A percentile compares a stretch with the other conserved stretches of the same genome.
Conservation (phyloP, 2,113 vertebrate genomes). For the Chascanopsetta lugubris region DNA sequence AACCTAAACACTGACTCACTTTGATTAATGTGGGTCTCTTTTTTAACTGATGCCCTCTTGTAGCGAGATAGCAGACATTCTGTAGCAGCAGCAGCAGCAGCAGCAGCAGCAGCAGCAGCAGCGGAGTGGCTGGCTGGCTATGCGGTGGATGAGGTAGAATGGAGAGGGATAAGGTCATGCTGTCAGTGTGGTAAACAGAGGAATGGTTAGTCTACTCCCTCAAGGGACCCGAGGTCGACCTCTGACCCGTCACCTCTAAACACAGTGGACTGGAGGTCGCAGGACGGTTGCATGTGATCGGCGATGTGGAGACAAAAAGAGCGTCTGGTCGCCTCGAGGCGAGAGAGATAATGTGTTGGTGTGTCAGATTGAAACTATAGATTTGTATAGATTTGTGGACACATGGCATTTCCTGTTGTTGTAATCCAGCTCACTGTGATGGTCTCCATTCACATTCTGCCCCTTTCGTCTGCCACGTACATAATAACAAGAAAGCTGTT, state of each 20-base stretch:
- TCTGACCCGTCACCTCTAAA: constrained; percentile 1
- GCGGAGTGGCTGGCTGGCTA: not conserved
- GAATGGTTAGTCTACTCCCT: constrained; percentile 17
- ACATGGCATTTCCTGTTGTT: not conserved
- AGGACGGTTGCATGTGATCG: not conserved
- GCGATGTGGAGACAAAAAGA: not conserved
- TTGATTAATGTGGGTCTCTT: not conserved
- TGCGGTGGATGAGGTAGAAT: not conserved
- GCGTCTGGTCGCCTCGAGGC: too few species aligned
- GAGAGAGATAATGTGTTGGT: not conserved
- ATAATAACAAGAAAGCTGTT: not conserved
- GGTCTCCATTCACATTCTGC: constrained; percentile 25
- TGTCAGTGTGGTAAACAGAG: constrained; percentile 6
- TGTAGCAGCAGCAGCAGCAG: not conserved
- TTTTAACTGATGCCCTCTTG: not conserved
- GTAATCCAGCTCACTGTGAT: constrained; percentile 39
- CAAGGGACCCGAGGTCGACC: constrained; percentile 16
- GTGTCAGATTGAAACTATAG: not conserved
- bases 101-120: not conserved
- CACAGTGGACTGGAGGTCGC: not conserved
- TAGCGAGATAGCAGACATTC: constrained; percentile 9
- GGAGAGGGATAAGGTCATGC: not conserved
- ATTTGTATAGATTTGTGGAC: constrained; percentile 20
- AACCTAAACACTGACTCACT: constrained; percentile 2
- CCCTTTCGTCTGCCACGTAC: too few species aligned